A percentile compares a stretch with the other conserved stretches of the same genome.
Conservation (phyloP, 2,113 vertebrate genomes). For the Alosa alosa region DNA sequence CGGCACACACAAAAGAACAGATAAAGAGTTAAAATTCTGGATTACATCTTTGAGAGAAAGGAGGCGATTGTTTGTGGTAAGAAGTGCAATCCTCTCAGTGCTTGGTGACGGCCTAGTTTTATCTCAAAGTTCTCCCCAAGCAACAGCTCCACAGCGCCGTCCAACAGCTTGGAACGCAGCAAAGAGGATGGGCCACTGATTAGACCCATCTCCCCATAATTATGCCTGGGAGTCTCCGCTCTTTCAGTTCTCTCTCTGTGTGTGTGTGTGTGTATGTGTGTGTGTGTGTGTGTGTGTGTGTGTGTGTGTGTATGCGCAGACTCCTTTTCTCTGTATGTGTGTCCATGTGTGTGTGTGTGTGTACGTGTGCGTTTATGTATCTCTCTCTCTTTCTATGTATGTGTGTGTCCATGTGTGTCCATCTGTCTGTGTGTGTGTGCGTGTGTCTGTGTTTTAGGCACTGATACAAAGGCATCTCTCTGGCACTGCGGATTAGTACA, state of each 20-base stretch:
- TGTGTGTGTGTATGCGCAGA: neutral
- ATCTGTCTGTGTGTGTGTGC: conserved; percentile 5
- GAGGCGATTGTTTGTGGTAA: conserved; percentile 31
- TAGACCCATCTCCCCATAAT: conserved; percentile 34
- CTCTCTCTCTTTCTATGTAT: neutral
- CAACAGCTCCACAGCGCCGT: conserved; percentile 37
- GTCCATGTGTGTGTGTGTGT: neutral
- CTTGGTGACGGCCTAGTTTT: conserved; percentile 40
- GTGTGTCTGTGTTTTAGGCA: conserved; percentile 26
- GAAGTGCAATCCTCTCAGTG: conserved; percentile 38
- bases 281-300: neutral
- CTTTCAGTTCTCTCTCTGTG: neutral
- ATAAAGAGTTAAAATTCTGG: conserved; percentile 36
- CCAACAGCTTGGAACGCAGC: conserved; percentile 38
- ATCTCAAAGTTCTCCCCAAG: conserved; percentile 44
- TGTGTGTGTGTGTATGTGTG: neutral
- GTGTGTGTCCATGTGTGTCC: neutral
- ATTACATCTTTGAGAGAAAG: conserved; percentile 41
- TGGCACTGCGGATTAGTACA: conserved; percentile 35
- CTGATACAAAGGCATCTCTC: conserved; percentile 32
- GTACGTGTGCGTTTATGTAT: neutral
- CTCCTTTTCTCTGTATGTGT: neutral
- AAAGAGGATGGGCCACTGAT: conserved; percentile 41
- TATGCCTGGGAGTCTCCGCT: conserved; percentile 31
- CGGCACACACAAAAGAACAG: conserved; percentile 20